Evolutionary conservation across 2,113 vertebrate species (phyloP).

Genomic region (Sceloporus tristichus): DNA sequence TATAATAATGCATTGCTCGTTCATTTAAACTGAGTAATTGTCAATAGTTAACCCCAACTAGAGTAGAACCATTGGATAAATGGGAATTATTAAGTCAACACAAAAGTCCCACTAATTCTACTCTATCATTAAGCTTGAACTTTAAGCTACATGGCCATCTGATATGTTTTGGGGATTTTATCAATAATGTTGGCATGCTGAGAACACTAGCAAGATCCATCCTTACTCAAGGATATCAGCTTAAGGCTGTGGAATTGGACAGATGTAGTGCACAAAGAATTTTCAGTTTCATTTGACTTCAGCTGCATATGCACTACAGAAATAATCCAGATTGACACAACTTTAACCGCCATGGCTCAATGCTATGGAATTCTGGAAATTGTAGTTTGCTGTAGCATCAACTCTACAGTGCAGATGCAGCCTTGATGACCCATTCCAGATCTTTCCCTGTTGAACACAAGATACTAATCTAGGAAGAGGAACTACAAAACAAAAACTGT

Average conservation of each 20-base stretch:
- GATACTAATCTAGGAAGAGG: background rate
- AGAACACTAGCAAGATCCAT: slow-evolving; percentile 1
- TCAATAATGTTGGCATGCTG: slow-evolving; percentile 4
- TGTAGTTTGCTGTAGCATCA: too few relatives aligned
- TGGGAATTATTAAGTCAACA: too few relatives aligned
- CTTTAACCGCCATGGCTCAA: too few relatives aligned
- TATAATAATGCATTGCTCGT: background rate
- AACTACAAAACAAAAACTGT: background rate
- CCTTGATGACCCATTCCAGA: fast-evolving
- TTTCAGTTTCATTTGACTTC: fast-evolving
- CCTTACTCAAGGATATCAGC: background rate
- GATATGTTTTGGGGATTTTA: background rate
- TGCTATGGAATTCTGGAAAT: too few relatives aligned
- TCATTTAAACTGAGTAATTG: background rate
- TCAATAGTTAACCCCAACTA: too few relatives aligned
- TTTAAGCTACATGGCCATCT: background rate
- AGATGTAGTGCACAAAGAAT: background rate
- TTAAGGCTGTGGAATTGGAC: background rate
- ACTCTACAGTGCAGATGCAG: too few relatives aligned
- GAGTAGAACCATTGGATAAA: too few relatives aligned
- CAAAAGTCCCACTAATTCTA: too few relatives aligned
- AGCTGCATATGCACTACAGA: too few relatives aligned
- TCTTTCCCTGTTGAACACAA: background rate
- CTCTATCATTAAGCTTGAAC: background rate
- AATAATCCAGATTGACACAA: too few relatives aligned